Base-by-base conservation (phyloP, 2,797 vertebrate genomes). In the Pangasius krempfi region DNA sequence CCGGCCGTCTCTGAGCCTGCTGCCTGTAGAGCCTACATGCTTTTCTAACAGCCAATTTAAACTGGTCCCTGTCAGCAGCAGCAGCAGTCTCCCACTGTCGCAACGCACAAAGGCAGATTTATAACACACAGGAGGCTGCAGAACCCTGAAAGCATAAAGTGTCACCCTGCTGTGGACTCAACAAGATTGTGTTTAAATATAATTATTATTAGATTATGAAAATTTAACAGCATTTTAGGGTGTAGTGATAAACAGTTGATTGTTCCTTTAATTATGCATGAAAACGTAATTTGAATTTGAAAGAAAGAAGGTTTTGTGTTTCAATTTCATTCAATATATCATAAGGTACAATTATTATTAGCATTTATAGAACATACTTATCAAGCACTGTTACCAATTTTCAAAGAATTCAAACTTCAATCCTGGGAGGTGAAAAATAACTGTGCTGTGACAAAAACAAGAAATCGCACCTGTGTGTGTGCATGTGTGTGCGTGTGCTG, bases 1-100 rank as follows among this genome's bases (percentile, higher is more conserved):
- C 78, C 1, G 54, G 80, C 73, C 80, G 25, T 89, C 87, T 86
- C 86, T 44, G 52, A 86, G 87, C 70, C 47, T 68, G 82, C 56
- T 86, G 40, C 60, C 88, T 86, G 75, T 81, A 85, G 72, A 73
- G 78, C 16, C 52, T 82, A 79, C 87, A 72, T 66, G 87, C 87
- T 87, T 89, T 88, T 90, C 84, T 86, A 89, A 85, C 79, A 92
- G 92, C 91, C 90, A 93, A 91, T 93, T 93, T 91, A 90, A 75
- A 86, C 90, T 22, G 79, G 90, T 89, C 87, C 87, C 89, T 92
- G 90, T 91, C 91, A 93, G 86, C 66, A 81, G 54, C 86, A 91
- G 85, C 40, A 62, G 70, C 86, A 52, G 40, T 88, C 78, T 66
- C 88, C 83, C 81, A 89, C 82, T 22, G 90, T 84, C 80, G 79